phyloP scores from a whole-genome alignment of 1,140 invertebrate genomes.

The Venustaconcha ellipsiformis region DNA sequence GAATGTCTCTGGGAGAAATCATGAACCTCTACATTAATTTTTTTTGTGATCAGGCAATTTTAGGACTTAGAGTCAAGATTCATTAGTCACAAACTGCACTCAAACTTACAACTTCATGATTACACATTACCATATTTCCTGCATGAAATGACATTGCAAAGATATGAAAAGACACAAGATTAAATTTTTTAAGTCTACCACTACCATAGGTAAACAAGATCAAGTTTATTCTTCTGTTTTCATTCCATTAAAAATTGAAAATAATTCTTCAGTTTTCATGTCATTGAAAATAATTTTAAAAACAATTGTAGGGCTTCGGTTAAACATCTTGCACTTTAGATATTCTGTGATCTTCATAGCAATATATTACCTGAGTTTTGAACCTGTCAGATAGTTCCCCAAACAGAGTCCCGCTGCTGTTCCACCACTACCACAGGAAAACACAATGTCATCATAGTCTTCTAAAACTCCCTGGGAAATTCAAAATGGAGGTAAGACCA shows the following conservation, averaged over 20 bases:
- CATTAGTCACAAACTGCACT: too few relatives aligned
- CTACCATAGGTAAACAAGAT: neutral
- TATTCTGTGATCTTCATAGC: neutral
- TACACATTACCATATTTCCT: too few relatives aligned
- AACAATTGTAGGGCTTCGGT: neutral
- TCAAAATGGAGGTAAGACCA: neutral
- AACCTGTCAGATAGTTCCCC: conserved; percentile 58
- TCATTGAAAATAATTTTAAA: neutral
- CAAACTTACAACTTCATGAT: too few relatives aligned
- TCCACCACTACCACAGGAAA: conserved; percentile 64
- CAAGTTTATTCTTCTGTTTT: neutral
- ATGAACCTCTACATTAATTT: too few relatives aligned
- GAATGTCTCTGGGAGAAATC: too few relatives aligned
- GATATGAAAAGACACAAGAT: neutral
- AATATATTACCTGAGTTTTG: conserved; percentile 48
- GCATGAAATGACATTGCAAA: neutral
- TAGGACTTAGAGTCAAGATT: too few relatives aligned
- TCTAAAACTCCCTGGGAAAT: conserved; percentile 39
- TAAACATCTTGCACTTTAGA: too few relatives aligned
- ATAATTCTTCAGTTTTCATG: neutral
- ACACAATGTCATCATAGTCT: conserved; percentile 61
- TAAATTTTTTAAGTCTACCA: neutral
- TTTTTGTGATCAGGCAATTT: too few relatives aligned
- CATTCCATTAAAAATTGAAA: neutral
- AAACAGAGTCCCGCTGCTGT: conserved; percentile 58